Evolutionary conservation across 2,797 vertebrate species (phyloP), one percentile per base, ranked within the genome.

Genomic region (Anas capensis): DNA sequence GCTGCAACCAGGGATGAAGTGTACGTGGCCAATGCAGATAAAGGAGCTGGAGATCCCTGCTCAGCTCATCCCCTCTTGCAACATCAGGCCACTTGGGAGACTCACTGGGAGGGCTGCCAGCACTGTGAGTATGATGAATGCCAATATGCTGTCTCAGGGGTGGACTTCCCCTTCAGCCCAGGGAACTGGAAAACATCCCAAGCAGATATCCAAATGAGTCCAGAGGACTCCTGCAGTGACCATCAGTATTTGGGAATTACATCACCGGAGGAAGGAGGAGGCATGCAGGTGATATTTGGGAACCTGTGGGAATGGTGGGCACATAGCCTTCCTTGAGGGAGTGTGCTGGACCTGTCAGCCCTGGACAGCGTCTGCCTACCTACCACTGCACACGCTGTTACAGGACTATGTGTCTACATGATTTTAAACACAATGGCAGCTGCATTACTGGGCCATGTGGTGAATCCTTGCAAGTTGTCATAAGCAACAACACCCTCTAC

Each of bases 341-440:
- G 70, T 18, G 23, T 29, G 19, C 12, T 61, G 48, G 65, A 61
- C 15, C 33, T 56, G 11, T 6, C 64, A 34, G 44, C 33, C 21
- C n/a, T 27, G 17, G 12, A 27, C 12, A 34, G 20, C 4, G 16
- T 27, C 62, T 76, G 31, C 19, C 16, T 26, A 58, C 19, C 24
- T 51, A 48, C 15, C 33, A 19, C 51, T 36, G 26, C 40, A 16
- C 18, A 18, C 6, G 15, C 10, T 51, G 29, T 49, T 33, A 49
- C 0, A 2, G 0, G 11, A 18, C 23, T 54, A 0, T 14, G 10
- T 6, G 27, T 7, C 7, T 38, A 58, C 14, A 57, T 11, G 8
- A 33, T 4, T 14, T 21, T 40, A 49, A 71, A 58, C 46, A 51
- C 44, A 40, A 60, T 40, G 44, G 44, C 44, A 40, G 27, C 34